A percentile compares a stretch with the other conserved stretches of the same genome.
Conservation (phyloP, 2,797 vertebrate species). For the Chanos chanos region DNA sequence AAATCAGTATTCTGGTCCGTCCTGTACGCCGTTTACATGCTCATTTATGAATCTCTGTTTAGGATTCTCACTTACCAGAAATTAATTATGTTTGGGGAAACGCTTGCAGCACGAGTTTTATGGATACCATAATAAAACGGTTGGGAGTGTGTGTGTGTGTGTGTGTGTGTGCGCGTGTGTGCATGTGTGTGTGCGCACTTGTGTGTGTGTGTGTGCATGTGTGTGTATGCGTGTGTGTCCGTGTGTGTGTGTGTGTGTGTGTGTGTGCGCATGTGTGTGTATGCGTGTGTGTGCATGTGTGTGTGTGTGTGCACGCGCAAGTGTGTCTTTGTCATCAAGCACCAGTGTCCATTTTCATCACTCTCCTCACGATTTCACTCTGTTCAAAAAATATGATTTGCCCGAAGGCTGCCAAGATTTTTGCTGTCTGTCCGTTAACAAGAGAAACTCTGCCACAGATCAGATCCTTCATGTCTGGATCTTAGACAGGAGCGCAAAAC, state of each 20-base stretch:
- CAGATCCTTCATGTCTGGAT: no score
- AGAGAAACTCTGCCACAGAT: no score
- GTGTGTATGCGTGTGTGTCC: background rate
- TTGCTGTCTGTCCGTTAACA: no score
- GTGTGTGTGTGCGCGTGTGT: background rate
- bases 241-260: background rate
- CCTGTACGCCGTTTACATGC: background rate
- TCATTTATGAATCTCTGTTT: background rate
- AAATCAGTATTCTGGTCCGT: background rate
- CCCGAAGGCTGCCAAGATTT: no score
- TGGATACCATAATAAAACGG: background rate
- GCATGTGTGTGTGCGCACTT: background rate
- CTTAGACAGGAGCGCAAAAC: no score
- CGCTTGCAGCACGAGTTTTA: background rate
- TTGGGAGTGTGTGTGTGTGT: no score
- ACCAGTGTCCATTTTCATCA: background rate
- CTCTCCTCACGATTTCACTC: background rate
- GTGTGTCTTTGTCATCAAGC: background rate
- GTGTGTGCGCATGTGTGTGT: background rate
- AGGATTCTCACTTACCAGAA: background rate
- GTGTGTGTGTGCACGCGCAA: background rate
- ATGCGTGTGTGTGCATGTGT: background rate
- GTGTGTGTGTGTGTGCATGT: background rate
- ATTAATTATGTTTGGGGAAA: background rate
- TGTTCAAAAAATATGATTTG: no score